Percentiles rank a stretch among this genome's conserved stretches.
phyloP scores from a whole-genome alignment of 2,113 vertebrate species.

The Baryphthengus martii region DNA sequence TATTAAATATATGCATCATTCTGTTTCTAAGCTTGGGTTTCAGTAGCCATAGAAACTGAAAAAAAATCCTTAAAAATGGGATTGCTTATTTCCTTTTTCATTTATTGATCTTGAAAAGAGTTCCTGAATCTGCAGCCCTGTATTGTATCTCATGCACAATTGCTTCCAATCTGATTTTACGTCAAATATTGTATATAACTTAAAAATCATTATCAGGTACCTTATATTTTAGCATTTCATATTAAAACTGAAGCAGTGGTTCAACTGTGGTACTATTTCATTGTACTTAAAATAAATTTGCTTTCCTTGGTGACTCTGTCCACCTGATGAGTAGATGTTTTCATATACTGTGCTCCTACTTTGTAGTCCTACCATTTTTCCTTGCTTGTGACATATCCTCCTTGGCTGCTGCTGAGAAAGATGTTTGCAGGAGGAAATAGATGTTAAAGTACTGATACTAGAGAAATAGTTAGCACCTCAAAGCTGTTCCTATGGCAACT shows the following conservation, averaged over 20 bases:
- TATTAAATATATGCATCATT: neutral
- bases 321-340: neutral
- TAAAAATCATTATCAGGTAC: neutral
- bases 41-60: conserved; percentile 49
- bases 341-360: neutral
- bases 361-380: neutral
- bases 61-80: neutral
- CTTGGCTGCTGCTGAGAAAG: neutral
- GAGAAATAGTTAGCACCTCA: neutral
- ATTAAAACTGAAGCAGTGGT: neutral
- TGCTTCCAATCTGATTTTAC: neutral
- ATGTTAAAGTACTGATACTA: conserved; percentile 10
- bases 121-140: neutral
- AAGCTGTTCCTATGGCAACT: conserved; percentile 40
- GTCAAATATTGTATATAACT: neutral
- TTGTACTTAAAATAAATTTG: neutral
- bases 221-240: neutral
- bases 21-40: conserved; percentile 9
- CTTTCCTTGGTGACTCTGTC: neutral
- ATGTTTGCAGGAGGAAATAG: conserved; percentile 4
- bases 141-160: neutral
- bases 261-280: neutral
- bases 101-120: neutral
- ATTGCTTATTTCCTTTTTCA: neutral
- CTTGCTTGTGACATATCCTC: neutral